phyloP scores from a whole-genome alignment of 30 jellyfish, hydroid and myxozoan species.

The Morbakka virulenta region DNA sequence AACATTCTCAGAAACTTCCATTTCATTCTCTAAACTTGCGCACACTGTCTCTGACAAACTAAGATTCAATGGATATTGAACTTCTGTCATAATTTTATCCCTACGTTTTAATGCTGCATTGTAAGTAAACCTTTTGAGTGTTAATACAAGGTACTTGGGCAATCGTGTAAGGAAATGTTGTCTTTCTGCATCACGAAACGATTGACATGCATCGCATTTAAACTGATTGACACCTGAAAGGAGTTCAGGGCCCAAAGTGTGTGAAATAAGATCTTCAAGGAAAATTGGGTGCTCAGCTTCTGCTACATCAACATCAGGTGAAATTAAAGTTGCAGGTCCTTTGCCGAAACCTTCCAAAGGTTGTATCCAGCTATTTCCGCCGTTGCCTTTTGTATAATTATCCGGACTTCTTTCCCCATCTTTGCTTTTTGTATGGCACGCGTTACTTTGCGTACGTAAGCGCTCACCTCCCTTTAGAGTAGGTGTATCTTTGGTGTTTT shows the following conservation, averaged over 20 bases:
- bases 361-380: constrained; percentile 8
- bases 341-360: not conserved
- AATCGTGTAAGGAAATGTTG: constrained; percentile 26
- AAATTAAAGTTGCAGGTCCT: not conserved
- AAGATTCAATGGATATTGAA: constrained; percentile 39
- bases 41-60: constrained; percentile 1
- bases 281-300: constrained; percentile 4
- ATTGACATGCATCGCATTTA: constrained; percentile 74
- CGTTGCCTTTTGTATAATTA: constrained; percentile 9
- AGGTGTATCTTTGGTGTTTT: not conserved
- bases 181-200: constrained; percentile 81
- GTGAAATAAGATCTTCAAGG: constrained; percentile 33
- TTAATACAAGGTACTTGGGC: constrained; percentile 67
- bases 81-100: constrained; percentile 52
- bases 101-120: constrained; percentile 58
- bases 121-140: constrained; percentile 78
- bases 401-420: constrained; percentile 22
- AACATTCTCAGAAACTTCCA: no score
- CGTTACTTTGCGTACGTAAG: constrained; percentile 2
- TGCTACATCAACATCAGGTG: not conserved
- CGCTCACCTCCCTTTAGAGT: constrained; percentile 39
- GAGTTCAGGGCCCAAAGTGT: constrained; percentile 50
- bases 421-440: constrained; percentile 15
- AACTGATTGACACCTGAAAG: constrained; percentile 62
- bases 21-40: no score